phyloP scores from a whole-genome alignment of 2,113 vertebrate species.

The Australoheros scitulus region DNA sequence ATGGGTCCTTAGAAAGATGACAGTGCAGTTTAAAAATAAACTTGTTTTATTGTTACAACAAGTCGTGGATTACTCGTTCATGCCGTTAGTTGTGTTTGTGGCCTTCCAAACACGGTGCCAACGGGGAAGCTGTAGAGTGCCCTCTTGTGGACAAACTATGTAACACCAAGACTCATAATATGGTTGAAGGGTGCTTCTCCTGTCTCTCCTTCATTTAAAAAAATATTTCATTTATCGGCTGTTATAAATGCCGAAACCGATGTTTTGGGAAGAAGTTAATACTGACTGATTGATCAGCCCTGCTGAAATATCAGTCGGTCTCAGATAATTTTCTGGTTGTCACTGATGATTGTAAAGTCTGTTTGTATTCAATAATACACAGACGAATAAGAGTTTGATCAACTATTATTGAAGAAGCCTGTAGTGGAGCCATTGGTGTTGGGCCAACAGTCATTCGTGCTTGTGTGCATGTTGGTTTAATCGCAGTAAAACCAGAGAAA shows the following conservation, averaged over 20 bases:
- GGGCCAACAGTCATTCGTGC: not conserved
- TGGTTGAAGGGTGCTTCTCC: not conserved
- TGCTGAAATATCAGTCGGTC: too few species aligned
- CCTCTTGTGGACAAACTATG: not conserved
- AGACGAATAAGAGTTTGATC: not conserved
- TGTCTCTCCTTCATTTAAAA: not conserved
- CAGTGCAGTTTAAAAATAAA: too few species aligned
- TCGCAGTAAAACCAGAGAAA: not conserved
- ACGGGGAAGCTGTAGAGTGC: not conserved
- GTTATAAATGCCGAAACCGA: not conserved
- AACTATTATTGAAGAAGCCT: not conserved
- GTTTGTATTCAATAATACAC: not conserved
- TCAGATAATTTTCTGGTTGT: not conserved
- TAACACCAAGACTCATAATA: not conserved
- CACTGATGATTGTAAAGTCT: not conserved
- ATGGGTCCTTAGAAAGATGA: too few species aligned
- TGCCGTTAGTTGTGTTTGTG: not conserved
- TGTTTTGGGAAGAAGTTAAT: not conserved
- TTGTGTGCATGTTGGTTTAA: not conserved
- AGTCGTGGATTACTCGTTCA: too few species aligned
- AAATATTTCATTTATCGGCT: not conserved
- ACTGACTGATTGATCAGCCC: not conserved
- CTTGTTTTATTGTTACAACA: too few species aligned
- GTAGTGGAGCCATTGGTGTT: not conserved
- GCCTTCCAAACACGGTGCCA: not conserved